Evolutionary conservation across 1,140 invertebrate genomes (phyloP), one percentile per base, ranked within the genome.

Genomic region (Anadara kagoshimensis): DNA sequence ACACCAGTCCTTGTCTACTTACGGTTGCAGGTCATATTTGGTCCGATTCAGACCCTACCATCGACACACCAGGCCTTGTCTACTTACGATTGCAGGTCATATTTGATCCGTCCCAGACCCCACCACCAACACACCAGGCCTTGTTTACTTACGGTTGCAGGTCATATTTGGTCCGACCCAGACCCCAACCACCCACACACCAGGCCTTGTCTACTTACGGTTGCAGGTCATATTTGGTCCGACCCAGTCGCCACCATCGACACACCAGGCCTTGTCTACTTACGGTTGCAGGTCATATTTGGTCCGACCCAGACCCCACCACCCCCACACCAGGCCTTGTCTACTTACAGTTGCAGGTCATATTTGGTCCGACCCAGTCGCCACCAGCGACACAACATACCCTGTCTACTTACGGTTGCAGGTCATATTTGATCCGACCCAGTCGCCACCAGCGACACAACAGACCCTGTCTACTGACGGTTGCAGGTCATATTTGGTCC

Each of bases 81-180:
- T 12, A 83, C 43, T 76, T 74, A 11, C 72, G 67, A 20, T 62
- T 69, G 2, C 71, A 72, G 7, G 58, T 75, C 22, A 82, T 74
- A 20, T 76, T 96, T 1, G 97, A 97, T 22, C 97, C 97, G 82
- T 96, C 98, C 95, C 95, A 96, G 68, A 94, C 94, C 5, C 94
- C 94, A 0, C 92, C 91, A 0, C 94, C 93, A 49, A 98, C 90
- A 88, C 98, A 99, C 90, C 97, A 98, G 47, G 97, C 95, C 57
- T 93, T 91, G 20, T 73, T 76, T 41, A 93, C 92, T 94, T 91
- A 94, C 97, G 95, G 91, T 96, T 94, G 83, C 98, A 99, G 43
- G 94, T 94, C 69, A 99, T 95, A 83, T 98, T 96, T 1, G 97
- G 97, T 22, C 97, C 97, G 82, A 96, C 98, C 95, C 95, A 96